Evolutionary conservation across 30 jellyfish, hydroid and myxozoan species (phyloP), one percentile per base, ranked within the genome.

Genomic region (Mastigias papua): DNA sequence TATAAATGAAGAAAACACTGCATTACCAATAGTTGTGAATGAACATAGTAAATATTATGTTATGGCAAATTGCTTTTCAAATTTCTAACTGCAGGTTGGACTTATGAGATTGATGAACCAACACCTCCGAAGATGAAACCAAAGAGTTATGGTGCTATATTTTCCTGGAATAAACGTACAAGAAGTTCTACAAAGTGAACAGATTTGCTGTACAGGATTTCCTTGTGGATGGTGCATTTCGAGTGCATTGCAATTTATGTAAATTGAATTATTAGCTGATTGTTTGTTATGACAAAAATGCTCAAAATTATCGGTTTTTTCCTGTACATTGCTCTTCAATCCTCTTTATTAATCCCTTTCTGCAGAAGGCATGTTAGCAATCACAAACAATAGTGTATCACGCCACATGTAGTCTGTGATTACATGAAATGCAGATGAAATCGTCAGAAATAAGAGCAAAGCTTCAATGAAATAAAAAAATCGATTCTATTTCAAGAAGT

Each of bases 151-250:
- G 99, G 98, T n/a, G 86, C 97, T 5, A 95, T 90, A 46, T 95
- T 87, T 68, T 90, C 99, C 25, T 95, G 99, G 99, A 90, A 95
- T 69, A 95, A 95, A 70, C 90, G 98, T 37, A 95, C 99, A 28
- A 93, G 99, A 48, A 42, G 81, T 27, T 90, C 98, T 15, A 86
- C 99, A 25, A 95, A 95, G 42, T 63, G 42, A 63, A 54, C 27
- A 6, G 67, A 54, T 5, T 54, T 54, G 67, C 17, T 42, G 48
- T 92, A 61, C n/a, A n/a, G 32, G 50, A n/a, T 65, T 19, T 19
- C 23, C 21, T 16, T 4, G 7, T 42, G 7, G 54, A 42, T 15
- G 7, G 54, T 42, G 51, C 69, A 23, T 20, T n/a, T 30, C 10
- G 58, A 4, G 28, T n/a, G 30, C 10, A 5, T 30, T 26, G 9